phyloP scores from a whole-genome alignment of 2,888 invertebrate genomes.

The Drosophila pseudotakahashii region DNA sequence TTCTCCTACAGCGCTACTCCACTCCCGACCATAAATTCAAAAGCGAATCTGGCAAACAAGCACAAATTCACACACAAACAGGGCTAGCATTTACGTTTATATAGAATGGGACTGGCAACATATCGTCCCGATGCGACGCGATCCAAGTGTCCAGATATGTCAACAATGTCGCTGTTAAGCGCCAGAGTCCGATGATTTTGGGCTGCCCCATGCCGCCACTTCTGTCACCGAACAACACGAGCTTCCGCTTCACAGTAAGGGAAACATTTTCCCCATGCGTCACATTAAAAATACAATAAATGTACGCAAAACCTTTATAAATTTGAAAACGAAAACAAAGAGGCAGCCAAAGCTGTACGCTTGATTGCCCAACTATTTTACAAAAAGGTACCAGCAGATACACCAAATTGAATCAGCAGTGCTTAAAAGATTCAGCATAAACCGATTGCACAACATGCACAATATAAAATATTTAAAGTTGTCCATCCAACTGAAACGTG shows the following conservation, averaged over 20 bases:
- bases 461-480: constrained; percentile 10
- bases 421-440: constrained; percentile 15
- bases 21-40: constrained; percentile 45
- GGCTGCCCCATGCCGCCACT: constrained; percentile 13
- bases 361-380: constrained; percentile 49
- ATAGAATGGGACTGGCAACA: constrained; percentile 48
- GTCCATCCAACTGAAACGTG: constrained; percentile 19
- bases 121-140: constrained; percentile 32
- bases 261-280: constrained; percentile 45
- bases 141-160: constrained; percentile 69
- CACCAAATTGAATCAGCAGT: constrained; percentile 36
- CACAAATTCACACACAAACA: constrained; percentile 11
- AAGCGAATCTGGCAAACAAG: constrained; percentile 35
- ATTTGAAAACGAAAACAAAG: constrained; percentile 28
- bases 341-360: constrained; percentile 26
- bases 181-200: constrained; percentile 36
- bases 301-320: constrained; percentile 24
- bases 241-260: constrained; percentile 49
- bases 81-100: not conserved
- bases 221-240: constrained; percentile 30
- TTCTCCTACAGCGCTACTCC: constrained; percentile 3
- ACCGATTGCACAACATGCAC: constrained; percentile 11
- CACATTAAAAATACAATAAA: constrained; percentile 42
- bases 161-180: constrained; percentile 67
- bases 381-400: constrained; percentile 22